Evolutionary conservation across 2,888 invertebrate genomes (phyloP).

Genomic region (Psococerastis gibbosa): DNA sequence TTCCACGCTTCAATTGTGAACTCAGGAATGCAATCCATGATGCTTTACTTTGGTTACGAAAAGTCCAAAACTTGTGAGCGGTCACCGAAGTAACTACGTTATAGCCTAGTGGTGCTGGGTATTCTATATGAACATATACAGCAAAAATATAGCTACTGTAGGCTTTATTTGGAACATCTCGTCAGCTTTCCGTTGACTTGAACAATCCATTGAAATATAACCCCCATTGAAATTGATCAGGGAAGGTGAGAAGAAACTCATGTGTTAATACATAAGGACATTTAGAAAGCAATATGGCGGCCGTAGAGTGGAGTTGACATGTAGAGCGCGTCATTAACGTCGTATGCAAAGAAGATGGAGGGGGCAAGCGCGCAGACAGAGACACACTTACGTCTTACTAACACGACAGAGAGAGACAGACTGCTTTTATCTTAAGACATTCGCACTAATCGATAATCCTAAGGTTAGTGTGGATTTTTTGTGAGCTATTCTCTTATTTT

Average conservation of each 20-base stretch:
- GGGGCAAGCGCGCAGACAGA: neutral
- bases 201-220: too few relatives aligned
- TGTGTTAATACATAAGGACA: neutral
- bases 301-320: conserved; percentile 9
- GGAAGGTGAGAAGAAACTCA: neutral
- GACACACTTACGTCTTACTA: neutral
- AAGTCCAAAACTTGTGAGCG: too few relatives aligned
- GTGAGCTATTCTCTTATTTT: too few relatives aligned
- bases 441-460: conserved; percentile 10
- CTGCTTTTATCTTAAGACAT: conserved; percentile 9
- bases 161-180: too few relatives aligned
- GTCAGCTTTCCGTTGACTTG: too few relatives aligned
- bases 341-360: conserved; percentile 9
- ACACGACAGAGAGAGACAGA: conserved; percentile 5
- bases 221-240: neutral
- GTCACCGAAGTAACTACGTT: too few relatives aligned
- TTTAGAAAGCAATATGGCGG: conserved; percentile 1
- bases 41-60: too few relatives aligned
- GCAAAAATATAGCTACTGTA: too few relatives aligned
- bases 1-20: too few relatives aligned
- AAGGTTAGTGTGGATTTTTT: conserved; percentile 8
- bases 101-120: too few relatives aligned
- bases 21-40: too few relatives aligned
- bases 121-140: too few relatives aligned
- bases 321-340: conserved; percentile 7